phyloP scores from a whole-genome alignment of 2,888 invertebrate species.

The Drosophila algonquin region DNA sequence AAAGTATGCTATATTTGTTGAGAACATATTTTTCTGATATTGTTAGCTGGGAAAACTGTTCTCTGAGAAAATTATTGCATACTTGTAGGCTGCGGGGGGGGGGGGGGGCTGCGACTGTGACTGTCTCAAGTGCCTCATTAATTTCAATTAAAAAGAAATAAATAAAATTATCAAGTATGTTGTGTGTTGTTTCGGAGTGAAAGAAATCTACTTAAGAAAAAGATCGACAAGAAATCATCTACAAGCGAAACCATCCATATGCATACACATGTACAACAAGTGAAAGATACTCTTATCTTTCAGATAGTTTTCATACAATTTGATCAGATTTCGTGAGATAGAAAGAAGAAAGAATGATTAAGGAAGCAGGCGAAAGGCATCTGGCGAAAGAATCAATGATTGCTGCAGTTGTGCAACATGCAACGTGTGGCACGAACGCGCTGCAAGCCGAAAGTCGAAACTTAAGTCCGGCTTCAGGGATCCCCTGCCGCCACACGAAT shows the following conservation, averaged over 20 bases:
- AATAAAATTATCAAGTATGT: constrained; percentile 45
- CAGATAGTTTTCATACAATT: constrained; percentile 23
- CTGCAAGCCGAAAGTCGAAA: not conserved
- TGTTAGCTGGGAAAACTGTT: constrained; percentile 5
- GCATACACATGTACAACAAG: not conserved
- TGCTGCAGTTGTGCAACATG: constrained; percentile 35
- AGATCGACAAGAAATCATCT: not conserved
- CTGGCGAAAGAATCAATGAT: constrained; percentile 52
- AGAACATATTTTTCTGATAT: not conserved
- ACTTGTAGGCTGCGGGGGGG: constrained; percentile 48
- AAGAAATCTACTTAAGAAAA: not conserved
- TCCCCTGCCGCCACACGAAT: constrained; percentile 70
- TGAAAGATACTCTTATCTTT: not conserved
- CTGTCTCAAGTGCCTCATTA: constrained; percentile 64
- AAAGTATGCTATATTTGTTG: not conserved
- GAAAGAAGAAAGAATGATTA: constrained; percentile 51
- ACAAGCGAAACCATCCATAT: constrained; percentile 15
- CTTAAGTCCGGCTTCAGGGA: constrained; percentile 36
- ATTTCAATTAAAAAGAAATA: constrained; percentile 67
- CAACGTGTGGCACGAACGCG: constrained; percentile 22
- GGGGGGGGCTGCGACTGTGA: constrained; percentile 3
- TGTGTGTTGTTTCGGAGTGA: constrained; percentile 8
- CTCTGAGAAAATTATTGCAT: constrained; percentile 41
- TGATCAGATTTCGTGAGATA: constrained; percentile 49
- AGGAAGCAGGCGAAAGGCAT: constrained; percentile 44